Conservation (phyloP, 2,113 vertebrate species). For the Emberiza fucata region DNA sequence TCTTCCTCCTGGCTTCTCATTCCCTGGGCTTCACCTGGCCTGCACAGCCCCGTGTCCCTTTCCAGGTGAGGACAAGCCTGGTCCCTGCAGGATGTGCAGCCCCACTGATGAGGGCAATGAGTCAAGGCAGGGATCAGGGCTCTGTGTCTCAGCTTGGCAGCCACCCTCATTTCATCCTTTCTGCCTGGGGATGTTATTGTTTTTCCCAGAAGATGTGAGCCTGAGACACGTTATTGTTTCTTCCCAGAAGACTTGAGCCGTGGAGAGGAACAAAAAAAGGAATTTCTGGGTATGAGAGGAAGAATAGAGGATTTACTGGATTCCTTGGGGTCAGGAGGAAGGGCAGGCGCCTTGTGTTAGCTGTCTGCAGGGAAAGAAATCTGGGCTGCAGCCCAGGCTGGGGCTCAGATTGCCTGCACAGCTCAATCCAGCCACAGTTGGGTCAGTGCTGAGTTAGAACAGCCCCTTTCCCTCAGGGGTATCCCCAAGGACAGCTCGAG, state of each 20-base stretch:
- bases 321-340: neutral
- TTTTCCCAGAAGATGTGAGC: neutral
- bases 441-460: neutral
- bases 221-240: neutral
- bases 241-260: neutral
- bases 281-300: neutral
- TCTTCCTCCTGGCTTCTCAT: neutral
- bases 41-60: neutral
- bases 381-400: neutral
- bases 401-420: neutral
- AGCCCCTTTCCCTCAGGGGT: neutral
- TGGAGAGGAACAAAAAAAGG: neutral
- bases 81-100: neutral
- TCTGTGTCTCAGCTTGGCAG: neutral
- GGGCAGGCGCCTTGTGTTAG: neutral
- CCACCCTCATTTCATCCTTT: neutral
- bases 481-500: neutral
- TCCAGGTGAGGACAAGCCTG: neutral
- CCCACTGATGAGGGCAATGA: neutral
- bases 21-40: neutral
- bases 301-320: neutral
- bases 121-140: neutral
- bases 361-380: neutral
- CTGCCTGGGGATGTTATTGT: neutral
- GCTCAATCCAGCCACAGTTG: neutral